phyloP scores from a whole-genome alignment of 2,113 vertebrate species.

The Pampusana beccarii region DNA sequence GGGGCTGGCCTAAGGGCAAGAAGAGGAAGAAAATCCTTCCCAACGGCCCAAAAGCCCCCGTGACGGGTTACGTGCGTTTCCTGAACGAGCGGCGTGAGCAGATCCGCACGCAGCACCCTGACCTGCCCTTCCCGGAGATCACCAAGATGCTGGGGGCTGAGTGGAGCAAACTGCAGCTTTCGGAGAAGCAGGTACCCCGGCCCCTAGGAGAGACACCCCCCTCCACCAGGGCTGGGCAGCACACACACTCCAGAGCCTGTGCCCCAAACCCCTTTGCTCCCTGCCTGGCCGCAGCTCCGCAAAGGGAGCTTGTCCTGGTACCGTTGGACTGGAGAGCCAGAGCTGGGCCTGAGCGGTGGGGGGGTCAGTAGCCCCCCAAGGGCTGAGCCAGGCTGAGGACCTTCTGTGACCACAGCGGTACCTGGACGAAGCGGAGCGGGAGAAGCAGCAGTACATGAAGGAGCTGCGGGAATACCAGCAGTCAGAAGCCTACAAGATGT shows the following conservation, averaged over 20 bases:
- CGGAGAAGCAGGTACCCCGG: conserved; percentile 84
- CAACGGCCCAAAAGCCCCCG: conserved; percentile 95
- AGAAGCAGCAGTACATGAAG: conserved; percentile 95
- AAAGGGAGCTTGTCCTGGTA: not conserved
- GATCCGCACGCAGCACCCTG: conserved; percentile 89
- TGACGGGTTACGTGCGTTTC: conserved; percentile 94
- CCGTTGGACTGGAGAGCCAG: not conserved
- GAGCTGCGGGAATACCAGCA: conserved; percentile 95
- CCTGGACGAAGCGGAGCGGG: conserved; percentile 92
- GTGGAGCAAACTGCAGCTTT: conserved; percentile 91
- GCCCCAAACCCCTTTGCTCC: not conserved
- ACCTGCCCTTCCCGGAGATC: conserved; percentile 96
- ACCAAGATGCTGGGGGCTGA: conserved; percentile 95
- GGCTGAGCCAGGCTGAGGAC: not conserved
- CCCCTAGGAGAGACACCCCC: not conserved
- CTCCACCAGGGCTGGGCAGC: not conserved
- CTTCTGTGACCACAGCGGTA: conserved; percentile 80
- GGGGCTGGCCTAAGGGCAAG: conserved; percentile 98
- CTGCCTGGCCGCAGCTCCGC: not conserved
- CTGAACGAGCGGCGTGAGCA: conserved; percentile 93
- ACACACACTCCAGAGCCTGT: not conserved
- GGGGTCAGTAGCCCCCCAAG: fast-evolving
- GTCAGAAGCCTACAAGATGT: conserved; percentile 95
- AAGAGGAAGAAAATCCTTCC: conserved; percentile 98
- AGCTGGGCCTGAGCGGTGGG: not conserved